phyloP scores from a whole-genome alignment of 2,797 vertebrate genomes.

The Pseudocheirus occidentalis region DNA sequence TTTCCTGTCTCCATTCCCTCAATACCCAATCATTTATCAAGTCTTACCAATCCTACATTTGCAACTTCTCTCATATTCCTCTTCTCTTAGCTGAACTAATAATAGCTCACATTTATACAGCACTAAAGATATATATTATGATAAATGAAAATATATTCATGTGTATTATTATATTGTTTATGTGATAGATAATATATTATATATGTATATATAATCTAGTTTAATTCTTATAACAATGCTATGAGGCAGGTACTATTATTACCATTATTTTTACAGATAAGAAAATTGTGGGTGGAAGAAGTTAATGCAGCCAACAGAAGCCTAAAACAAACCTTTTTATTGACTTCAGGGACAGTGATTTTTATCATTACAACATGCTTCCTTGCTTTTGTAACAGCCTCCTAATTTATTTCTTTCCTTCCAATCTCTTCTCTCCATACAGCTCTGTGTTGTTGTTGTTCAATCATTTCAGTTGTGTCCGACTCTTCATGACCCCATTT shows the following conservation, averaged over 20 bases:
- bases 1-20: conserved; percentile 7
- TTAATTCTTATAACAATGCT: not conserved
- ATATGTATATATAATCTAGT: not conserved
- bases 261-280: not conserved
- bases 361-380: not conserved
- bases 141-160: not conserved
- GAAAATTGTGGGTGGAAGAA: not conserved
- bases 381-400: not conserved
- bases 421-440: not conserved
- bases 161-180: not conserved
- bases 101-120: not conserved
- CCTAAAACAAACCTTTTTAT: not conserved
- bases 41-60: not conserved
- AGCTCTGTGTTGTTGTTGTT: not conserved
- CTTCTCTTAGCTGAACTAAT: not conserved
- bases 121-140: not conserved
- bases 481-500: not conserved
- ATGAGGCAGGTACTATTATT: not conserved
- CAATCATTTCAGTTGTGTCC: not conserved
- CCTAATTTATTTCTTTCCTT: not conserved
- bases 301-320: not conserved
- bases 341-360: not conserved
- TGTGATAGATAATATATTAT: not conserved
- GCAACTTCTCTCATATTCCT: not conserved
- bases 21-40: not conserved